Percentiles rank a stretch among this genome's conserved stretches.
phyloP scores from a whole-genome alignment of 2,888 invertebrate genomes.

The Spilosoma lubricipeda region DNA sequence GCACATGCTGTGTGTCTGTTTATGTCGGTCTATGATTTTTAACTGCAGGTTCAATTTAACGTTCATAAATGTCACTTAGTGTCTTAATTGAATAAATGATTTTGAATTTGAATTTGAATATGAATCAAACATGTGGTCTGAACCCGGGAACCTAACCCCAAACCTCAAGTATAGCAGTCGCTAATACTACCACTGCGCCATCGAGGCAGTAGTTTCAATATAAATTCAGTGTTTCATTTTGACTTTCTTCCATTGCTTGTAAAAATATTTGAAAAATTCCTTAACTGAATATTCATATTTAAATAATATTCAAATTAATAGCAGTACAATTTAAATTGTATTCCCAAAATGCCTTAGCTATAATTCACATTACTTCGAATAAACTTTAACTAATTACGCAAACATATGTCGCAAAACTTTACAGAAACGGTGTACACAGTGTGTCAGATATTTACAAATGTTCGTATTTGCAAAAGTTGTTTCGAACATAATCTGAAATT shows the following conservation, averaged over 20 bases:
- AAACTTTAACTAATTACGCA: slow-evolving; percentile 1
- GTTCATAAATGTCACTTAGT: too few species aligned
- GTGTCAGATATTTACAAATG: background rate
- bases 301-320: background rate
- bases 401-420: slow-evolving; percentile 8
- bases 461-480: slow-evolving; percentile 6
- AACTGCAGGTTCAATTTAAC: too few species aligned
- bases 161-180: too few species aligned
- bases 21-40: too few species aligned
- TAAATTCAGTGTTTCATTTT: too few species aligned
- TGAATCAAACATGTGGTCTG: too few species aligned
- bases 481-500: background rate
- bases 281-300: background rate
- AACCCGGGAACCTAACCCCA: too few species aligned
- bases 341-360: background rate
- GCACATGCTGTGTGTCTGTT: too few species aligned
- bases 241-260: background rate
- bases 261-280: background rate
- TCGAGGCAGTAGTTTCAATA: too few species aligned
- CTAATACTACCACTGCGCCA: too few species aligned
- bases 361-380: background rate
- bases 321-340: background rate
- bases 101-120: too few species aligned
- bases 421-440: background rate
- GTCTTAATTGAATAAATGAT: too few species aligned